These are phyloP conservation scores for Leptosomus discolor DNA, from an alignment of 2,113 vertebrate genomes.

Conservation along the genomic window DNA sequence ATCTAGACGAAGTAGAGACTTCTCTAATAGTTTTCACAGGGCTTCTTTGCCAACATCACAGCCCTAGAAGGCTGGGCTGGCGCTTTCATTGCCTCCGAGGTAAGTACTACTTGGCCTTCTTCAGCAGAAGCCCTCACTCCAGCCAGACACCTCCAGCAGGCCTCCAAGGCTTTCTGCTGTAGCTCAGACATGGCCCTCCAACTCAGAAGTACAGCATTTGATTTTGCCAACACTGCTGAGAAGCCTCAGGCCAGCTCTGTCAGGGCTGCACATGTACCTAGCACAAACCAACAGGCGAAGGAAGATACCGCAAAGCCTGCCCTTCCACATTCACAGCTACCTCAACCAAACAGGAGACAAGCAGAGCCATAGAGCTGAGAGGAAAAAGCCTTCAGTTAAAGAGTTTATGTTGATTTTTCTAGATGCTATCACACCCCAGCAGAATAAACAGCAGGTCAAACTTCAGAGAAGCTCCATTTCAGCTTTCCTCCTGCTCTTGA, in stretches of 20 bases:
- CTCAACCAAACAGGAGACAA: neutral
- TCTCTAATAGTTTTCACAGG: neutral
- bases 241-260: neutral
- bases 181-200: neutral
- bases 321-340: constrained; percentile 7
- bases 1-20: neutral
- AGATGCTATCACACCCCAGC: neutral
- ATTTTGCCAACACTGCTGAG: neutral
- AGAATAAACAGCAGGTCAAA: neutral
- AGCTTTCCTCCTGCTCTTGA: neutral
- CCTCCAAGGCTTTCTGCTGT: neutral
- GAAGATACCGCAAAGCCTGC: neutral
- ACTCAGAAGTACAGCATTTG: neutral
- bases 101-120: neutral
- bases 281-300: neutral
- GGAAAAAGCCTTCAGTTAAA: neutral
- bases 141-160: neutral
- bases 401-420: neutral
- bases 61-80: neutral
- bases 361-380: neutral
- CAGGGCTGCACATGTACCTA: neutral
- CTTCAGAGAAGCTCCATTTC: neutral
- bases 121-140: neutral
- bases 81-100: neutral
- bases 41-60: neutral